A percentile compares a stretch with the other conserved stretches of the same genome.
phyloP scores from a whole-genome alignment of 2,888 invertebrate species.

The Bellardia bayeri region DNA sequence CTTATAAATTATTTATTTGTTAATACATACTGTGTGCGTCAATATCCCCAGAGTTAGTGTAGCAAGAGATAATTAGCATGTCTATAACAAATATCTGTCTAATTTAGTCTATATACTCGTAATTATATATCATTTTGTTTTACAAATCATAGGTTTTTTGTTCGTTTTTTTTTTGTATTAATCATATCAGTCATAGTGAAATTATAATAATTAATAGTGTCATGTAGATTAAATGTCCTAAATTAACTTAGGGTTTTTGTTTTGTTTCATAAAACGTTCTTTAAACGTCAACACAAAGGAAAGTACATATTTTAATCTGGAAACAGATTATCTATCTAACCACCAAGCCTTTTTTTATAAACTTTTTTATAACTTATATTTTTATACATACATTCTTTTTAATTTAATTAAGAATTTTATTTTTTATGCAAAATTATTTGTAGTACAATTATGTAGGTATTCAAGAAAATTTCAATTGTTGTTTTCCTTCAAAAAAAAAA shows the following conservation, averaged over 20 bases:
- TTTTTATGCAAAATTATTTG: no score
- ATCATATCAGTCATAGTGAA: conserved; percentile 31
- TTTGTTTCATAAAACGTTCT: no score
- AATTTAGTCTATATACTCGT: conserved; percentile 8
- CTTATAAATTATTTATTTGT: conserved; percentile 16
- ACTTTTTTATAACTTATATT: no score
- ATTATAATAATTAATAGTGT: conserved; percentile 33
- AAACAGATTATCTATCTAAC: no score
- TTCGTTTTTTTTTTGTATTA: conserved; percentile 13
- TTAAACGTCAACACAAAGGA: no score
- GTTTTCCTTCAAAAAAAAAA: conserved; percentile 21
- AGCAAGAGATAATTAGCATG: conserved; percentile 33
- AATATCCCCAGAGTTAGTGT: neutral
- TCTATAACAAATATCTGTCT: conserved; percentile 11
- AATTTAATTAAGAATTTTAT: no score
- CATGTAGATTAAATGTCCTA: neutral
- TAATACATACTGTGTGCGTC: no score
- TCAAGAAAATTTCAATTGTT: neutral
- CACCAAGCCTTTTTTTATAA: no score
- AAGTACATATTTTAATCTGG: no score
- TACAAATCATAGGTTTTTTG: conserved; percentile 39
- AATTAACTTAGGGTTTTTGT: no score
- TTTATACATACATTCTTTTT: no score
- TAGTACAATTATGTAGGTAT: neutral
- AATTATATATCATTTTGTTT: conserved; percentile 57